phyloP scores from a whole-genome alignment of 64 coral and sea anemone genomes.

The Pachyseris speciosa region DNA sequence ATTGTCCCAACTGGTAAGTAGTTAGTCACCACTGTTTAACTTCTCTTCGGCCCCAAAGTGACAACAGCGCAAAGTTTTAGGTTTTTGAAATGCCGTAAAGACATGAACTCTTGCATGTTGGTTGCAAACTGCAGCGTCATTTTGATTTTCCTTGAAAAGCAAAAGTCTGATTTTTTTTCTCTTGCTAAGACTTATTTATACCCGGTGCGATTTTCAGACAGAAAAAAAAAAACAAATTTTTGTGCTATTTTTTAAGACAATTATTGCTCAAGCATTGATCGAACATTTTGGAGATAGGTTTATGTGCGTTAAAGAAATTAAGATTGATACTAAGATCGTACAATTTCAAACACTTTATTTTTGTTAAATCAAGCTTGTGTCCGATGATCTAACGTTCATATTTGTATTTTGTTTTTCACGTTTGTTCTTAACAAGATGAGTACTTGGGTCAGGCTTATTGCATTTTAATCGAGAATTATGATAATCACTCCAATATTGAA shows the following conservation, averaged over 20 bases:
- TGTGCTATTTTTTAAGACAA: too few species aligned
- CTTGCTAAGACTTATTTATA: too few species aligned
- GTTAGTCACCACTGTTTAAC: background rate
- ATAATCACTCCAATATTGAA: background rate
- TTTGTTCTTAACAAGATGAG: background rate
- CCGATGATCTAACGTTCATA: slow-evolving; percentile 13
- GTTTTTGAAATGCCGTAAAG: background rate
- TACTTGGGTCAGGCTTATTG: background rate
- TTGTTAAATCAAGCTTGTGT: background rate
- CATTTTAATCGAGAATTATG: background rate
- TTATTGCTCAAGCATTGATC: too few species aligned
- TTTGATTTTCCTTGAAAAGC: too few species aligned
- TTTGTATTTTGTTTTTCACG: background rate
- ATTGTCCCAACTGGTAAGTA: slow-evolving; percentile 37
- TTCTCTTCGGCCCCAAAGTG: background rate
- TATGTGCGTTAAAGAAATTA: too few species aligned
- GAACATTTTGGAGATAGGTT: too few species aligned
- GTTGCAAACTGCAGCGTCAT: slow-evolving; percentile 11
- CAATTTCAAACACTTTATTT: background rate
- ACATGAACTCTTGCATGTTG: background rate
- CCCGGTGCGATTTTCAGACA: too few species aligned
- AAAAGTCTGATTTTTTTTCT: too few species aligned
- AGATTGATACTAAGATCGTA: too few species aligned
- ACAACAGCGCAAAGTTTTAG: background rate
- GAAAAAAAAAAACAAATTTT: too few species aligned